phyloP scores from a whole-genome alignment of 2,888 invertebrate genomes.

The Disparrhopalites patrizii region DNA sequence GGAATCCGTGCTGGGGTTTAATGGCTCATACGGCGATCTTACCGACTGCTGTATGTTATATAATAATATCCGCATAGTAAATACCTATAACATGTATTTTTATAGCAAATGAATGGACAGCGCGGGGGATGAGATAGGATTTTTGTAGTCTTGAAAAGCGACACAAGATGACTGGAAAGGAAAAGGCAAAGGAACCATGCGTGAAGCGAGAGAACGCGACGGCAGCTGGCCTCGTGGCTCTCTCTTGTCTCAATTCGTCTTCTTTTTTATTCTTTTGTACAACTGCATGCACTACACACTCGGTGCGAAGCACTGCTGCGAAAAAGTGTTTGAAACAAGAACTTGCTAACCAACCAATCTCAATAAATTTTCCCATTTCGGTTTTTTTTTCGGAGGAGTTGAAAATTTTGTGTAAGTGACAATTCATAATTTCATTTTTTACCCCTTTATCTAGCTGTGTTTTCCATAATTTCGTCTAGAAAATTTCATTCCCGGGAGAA shows the following conservation, averaged over 20 bases:
- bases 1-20: too few species aligned
- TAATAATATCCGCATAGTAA: too few species aligned
- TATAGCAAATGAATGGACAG: neutral
- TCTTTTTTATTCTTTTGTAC: slow-evolving; percentile 6
- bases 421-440: too few species aligned
- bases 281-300: neutral
- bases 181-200: neutral
- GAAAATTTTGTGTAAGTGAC: neutral
- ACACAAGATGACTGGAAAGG: slow-evolving; percentile 9
- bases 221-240: slow-evolving; percentile 14
- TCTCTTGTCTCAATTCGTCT: neutral
- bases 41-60: too few species aligned
- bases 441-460: neutral
- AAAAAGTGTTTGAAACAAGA: neutral
- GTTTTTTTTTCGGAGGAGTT: neutral
- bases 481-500: too few species aligned
- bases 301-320: slow-evolving; percentile 3
- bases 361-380: too few species aligned
- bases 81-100: too few species aligned
- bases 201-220: slow-evolving; percentile 11
- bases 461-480: too few species aligned
- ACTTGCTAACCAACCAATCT: too few species aligned
- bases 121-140: neutral
- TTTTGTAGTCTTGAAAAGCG: slow-evolving; percentile 2
- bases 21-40: too few species aligned